phyloP scores from a whole-genome alignment of 2,888 invertebrate genomes.

The Chloroclysta siterata region DNA sequence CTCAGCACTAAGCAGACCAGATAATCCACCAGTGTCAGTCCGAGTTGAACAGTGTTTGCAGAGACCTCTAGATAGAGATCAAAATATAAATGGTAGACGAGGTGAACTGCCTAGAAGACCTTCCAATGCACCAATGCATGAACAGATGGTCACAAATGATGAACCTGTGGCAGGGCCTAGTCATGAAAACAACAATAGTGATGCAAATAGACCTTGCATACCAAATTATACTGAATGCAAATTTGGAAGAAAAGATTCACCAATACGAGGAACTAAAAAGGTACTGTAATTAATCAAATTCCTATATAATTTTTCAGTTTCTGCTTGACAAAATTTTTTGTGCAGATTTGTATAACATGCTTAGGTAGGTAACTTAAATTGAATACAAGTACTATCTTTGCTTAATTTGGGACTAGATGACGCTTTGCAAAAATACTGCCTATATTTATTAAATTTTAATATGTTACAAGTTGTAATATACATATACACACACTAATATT shows the following conservation, averaged over 20 bases:
- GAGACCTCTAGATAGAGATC: constrained; percentile 86
- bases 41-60: constrained; percentile 79
- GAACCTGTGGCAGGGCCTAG: constrained; percentile 80
- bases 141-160: constrained; percentile 49
- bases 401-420: too few species aligned
- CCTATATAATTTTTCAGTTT: too few species aligned
- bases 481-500: too few species aligned
- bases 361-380: too few species aligned
- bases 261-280: constrained; percentile 70
- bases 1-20: constrained; percentile 68
- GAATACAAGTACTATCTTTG: too few species aligned
- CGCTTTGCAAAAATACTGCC: too few species aligned
- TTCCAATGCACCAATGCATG: constrained; percentile 54
- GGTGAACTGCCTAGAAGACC: constrained; percentile 82
- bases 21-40: constrained; percentile 77
- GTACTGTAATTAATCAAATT: constrained; percentile 17
- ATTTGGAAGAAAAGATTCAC: constrained; percentile 69
- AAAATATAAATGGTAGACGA: constrained; percentile 89
- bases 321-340: too few species aligned
- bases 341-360: too few species aligned
- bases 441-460: too few species aligned
- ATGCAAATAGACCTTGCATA: constrained; percentile 44
- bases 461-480: too few species aligned
- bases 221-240: constrained; percentile 54
- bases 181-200: constrained; percentile 64